Conservation (phyloP, 2,888 invertebrate genomes). For the Rotaria magnacalcarata region DNA sequence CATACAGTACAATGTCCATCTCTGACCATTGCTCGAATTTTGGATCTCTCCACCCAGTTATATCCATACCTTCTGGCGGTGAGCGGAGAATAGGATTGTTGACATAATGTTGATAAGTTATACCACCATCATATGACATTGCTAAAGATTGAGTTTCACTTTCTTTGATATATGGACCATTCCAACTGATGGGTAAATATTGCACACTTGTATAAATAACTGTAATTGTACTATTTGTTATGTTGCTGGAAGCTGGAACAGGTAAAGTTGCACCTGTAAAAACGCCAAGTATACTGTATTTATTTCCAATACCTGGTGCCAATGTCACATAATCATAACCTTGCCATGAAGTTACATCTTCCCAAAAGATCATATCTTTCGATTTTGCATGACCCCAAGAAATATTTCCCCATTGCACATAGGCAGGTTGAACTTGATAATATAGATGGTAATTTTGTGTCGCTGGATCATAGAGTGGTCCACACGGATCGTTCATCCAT, state of each 20-base stretch:
- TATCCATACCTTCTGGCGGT: not conserved
- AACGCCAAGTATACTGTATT: not conserved
- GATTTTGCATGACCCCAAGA: slow-evolving; percentile 18
- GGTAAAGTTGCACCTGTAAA: slow-evolving; percentile 15
- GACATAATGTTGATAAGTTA: not conserved
- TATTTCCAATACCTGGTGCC: not conserved
- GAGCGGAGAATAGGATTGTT: not conserved
- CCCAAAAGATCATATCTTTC: slow-evolving; percentile 30
- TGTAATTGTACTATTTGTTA: not conserved
- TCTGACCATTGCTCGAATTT: not conserved
- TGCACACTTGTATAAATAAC: slow-evolving; percentile 10
- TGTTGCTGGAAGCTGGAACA: not conserved
- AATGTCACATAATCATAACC: not conserved
- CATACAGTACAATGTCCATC: not conserved
- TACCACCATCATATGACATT: slow-evolving; percentile 3
- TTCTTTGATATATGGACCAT: not conserved
- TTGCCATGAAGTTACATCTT: not conserved
- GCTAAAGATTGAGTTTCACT: slow-evolving; percentile 18
- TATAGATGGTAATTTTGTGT: slow-evolving; percentile 18
- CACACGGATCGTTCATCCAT: slow-evolving; percentile 29
- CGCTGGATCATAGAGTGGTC: not conserved
- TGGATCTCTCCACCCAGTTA: slow-evolving; percentile 17
- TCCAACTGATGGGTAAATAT: slow-evolving; percentile 2
- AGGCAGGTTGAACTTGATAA: slow-evolving; percentile 20
- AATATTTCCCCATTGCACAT: slow-evolving; percentile 7